Conservation (phyloP, 1,140 invertebrate species). For the Eciton burchellii region DNA sequence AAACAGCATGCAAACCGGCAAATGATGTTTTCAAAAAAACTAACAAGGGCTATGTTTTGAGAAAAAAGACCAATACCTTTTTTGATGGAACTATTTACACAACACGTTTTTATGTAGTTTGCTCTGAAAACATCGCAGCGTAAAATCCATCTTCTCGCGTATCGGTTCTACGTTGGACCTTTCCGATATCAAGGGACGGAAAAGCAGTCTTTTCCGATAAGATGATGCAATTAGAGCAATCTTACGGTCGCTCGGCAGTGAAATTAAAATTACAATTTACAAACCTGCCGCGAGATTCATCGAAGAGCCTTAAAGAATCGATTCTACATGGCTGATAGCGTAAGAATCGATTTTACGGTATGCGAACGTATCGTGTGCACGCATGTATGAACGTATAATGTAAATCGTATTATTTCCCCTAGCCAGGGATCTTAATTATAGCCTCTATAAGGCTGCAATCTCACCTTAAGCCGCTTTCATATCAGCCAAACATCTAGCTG, state of each 20-base stretch:
- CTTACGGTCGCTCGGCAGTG: neutral
- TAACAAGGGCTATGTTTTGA: neutral
- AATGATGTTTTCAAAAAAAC: constrained; percentile 38
- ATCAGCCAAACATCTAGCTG: neutral
- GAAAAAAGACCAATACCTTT: constrained; percentile 16
- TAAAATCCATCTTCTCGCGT: too few species aligned
- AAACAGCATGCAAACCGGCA: constrained; percentile 29
- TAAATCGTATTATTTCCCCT: neutral
- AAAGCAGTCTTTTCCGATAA: neutral
- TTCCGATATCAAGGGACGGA: neutral
- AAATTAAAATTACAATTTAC: neutral
- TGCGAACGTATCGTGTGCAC: too few species aligned
- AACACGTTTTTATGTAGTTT: constrained; percentile 13
- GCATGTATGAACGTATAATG: too few species aligned
- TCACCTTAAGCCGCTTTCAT: neutral
- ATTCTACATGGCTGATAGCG: too few species aligned
- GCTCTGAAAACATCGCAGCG: constrained; percentile 27
- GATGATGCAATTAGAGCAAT: neutral
- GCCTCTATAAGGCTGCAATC: neutral
- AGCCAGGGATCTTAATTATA: neutral
- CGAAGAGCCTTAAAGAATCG: neutral
- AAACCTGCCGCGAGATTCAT: neutral
- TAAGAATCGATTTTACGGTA: too few species aligned
- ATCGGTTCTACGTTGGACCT: neutral
- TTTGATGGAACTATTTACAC: constrained; percentile 24